Evolutionary conservation across 2,797 vertebrate genomes (phyloP).

Genomic region (Sebastes elongatus): DNA sequence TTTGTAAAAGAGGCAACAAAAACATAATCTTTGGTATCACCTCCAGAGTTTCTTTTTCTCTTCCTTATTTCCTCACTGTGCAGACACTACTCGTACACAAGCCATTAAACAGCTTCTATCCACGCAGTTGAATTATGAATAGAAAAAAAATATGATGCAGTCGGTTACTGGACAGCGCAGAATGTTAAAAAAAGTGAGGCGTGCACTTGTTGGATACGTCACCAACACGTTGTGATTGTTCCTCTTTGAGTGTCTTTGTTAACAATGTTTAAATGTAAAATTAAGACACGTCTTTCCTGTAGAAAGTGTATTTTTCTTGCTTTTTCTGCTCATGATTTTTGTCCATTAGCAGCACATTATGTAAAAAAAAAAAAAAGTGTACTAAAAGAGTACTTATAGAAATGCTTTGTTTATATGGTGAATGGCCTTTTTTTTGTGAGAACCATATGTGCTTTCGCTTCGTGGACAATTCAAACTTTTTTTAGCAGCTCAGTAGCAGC

Average conservation of each 20-base stretch:
- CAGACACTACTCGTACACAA: conserved; percentile 16
- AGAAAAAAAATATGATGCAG: conserved; percentile 25
- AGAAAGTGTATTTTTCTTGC: conserved; percentile 48
- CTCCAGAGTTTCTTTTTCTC: conserved; percentile 1
- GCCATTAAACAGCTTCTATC: conserved; percentile 34
- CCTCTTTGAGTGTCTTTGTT: conserved; percentile 58
- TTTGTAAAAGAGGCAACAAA: conserved; percentile 18
- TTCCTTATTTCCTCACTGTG: not conserved
- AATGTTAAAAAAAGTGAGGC: conserved; percentile 59
- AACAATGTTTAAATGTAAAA: conserved; percentile 54
- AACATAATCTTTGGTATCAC: conserved; percentile 3
- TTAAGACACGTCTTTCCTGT: conserved; percentile 32
- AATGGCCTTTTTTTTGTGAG: conserved; percentile 82
- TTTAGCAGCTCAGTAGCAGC: conserved; percentile 24
- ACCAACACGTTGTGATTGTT: conserved; percentile 42
- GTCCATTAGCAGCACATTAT: conserved; percentile 54
- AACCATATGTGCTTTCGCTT: conserved; percentile 78
- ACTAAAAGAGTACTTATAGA: conserved; percentile 11
- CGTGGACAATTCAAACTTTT: conserved; percentile 47
- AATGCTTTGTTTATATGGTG: conserved; percentile 55
- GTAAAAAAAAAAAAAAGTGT: conserved; percentile 8
- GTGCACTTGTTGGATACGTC: conserved; percentile 31
- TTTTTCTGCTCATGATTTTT: conserved; percentile 64
- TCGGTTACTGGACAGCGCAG: conserved; percentile 50
- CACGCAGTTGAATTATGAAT: not conserved